Base-by-base conservation (phyloP, 2,797 vertebrate species). In the Myotis vivesi region DNA sequence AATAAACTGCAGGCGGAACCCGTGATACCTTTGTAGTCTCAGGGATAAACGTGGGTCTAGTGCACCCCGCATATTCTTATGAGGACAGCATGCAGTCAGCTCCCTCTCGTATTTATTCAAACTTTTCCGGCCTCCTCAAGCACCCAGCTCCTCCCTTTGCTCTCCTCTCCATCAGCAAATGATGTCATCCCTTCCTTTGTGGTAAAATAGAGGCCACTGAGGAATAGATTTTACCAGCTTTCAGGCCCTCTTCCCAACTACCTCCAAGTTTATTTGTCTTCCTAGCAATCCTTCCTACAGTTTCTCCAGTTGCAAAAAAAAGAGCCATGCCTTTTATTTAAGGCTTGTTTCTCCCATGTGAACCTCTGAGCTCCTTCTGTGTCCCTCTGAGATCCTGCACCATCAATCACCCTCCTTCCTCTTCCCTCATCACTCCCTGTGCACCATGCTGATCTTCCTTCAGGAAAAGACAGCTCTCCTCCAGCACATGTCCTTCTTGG, bases 231-330 rank as follows among this genome's bases (percentile, higher is more conserved):
- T 89, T 22, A 82, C 36, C 57, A 53, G n/a, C 25, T 72, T 62
- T 57, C 38, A 83, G 84, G 53, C 8, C 20, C 20, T 49, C 69
- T 86, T 55, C 28, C n/a, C 20, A 81, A 13, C 66, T n/a, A 44
- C 28, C 25, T 79, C 23, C 49, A 33, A 68, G 75, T 25, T 49
- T 55, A 84, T 38, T 28, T 93, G 59, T 49, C 44, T 59, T 57
- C 77, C 17, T 83, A 28, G 36, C 55, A 36, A 30, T 55, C 16
- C 13, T 28, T 91, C n/a, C 28, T 73, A 80, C 5, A 11, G 33
- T 36, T 59, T 66, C 44, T 44, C 51, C 36, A 59, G 15, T 79
- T 68, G 88, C 13, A 71, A 83, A 95, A 95, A 95, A 69, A 88
- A 71, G 66, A 66, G 41, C 6, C 23, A 38, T 4, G 41, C 0